These are phyloP conservation scores for Tympanuchus pallidicinctus DNA, from an alignment of 2,113 vertebrate genomes.

Conservation along the genomic window DNA sequence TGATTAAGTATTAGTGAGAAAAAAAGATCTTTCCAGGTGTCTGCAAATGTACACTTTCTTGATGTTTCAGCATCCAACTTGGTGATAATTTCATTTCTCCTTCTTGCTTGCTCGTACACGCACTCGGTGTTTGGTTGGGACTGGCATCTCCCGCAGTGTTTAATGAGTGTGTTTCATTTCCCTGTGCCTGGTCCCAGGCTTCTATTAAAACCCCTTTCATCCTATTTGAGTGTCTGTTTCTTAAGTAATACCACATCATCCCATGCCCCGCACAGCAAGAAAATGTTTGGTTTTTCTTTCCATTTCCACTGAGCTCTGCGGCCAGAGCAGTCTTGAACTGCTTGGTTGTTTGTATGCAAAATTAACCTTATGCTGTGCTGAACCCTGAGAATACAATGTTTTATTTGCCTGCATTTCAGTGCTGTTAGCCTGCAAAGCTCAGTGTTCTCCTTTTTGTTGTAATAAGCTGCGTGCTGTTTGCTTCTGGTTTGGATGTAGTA, in stretches of 20 bases:
- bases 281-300: neutral
- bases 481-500: slow-evolving; percentile 4
- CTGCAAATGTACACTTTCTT: neutral
- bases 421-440: slow-evolving; percentile 10
- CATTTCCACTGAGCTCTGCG: neutral
- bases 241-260: slow-evolving; percentile 49
- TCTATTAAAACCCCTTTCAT: slow-evolving; percentile 29
- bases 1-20: neutral
- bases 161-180: slow-evolving; percentile 6
- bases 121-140: neutral
- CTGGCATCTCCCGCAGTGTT: neutral
- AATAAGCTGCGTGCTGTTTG: slow-evolving; percentile 2
- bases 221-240: slow-evolving; percentile 3
- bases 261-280: neutral
- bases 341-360: slow-evolving; percentile 31
- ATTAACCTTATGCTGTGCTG: slow-evolving; percentile 21
- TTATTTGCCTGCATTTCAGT: slow-evolving; percentile 7
- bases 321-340: neutral
- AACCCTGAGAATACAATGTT: neutral
- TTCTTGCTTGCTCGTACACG: neutral
- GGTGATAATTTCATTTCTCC: slow-evolving; percentile 3
- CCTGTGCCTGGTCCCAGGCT: slow-evolving; percentile 15
- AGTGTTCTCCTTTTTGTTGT: neutral
- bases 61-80: neutral
- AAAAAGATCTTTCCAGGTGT: neutral